A percentile compares a stretch with the other conserved stretches of the same genome.
Conservation (phyloP, 2,797 vertebrate species). For the Oreochromis grahami region DNA sequence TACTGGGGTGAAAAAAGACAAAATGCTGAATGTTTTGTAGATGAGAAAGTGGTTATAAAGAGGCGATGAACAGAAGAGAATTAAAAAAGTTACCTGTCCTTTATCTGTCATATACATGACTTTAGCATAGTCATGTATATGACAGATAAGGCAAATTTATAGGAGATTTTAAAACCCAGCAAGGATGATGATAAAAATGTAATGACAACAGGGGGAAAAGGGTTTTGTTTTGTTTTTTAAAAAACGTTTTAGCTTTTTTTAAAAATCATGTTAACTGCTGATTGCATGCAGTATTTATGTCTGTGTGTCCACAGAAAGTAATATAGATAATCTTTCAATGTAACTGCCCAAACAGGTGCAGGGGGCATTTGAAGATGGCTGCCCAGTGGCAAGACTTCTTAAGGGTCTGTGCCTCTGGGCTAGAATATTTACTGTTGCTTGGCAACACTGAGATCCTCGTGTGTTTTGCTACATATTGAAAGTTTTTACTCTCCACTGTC, state of each 20-base stretch:
- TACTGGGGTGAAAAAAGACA: background rate
- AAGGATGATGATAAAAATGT: background rate
- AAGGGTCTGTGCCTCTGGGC: background rate
- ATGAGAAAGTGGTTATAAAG: background rate
- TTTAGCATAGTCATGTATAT: background rate
- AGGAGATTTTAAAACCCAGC: background rate
- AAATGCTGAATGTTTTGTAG: background rate
- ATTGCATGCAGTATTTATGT: background rate
- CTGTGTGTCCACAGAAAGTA: background rate
- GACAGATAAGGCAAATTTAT: background rate
- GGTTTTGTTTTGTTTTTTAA: no score
- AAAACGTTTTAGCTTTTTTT: background rate
- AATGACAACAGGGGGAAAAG: rapidly evolving
- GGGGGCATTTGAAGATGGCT: background rate
- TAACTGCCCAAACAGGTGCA: background rate
- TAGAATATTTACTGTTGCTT: background rate
- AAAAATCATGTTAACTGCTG: background rate
- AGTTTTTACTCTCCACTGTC: background rate
- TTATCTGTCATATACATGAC: background rate
- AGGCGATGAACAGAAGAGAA: background rate
- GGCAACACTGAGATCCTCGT: background rate
- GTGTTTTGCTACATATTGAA: background rate
- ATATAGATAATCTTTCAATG: background rate
- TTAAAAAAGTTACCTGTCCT: background rate
- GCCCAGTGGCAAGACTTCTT: background rate